phyloP scores from a whole-genome alignment of 1,140 invertebrate species.

The Schlechtendalia chinensis region DNA sequence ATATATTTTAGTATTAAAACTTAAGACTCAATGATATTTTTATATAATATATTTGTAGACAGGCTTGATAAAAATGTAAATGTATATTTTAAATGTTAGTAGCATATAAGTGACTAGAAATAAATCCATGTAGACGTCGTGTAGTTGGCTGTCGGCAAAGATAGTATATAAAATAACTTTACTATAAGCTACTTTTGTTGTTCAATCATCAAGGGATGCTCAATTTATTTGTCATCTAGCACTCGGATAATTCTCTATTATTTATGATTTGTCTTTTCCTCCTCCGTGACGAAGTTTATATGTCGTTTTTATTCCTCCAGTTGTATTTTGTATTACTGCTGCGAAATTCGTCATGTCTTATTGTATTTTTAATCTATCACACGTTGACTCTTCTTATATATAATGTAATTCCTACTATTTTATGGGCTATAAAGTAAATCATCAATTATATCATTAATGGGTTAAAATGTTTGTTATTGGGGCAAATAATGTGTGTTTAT shows the following conservation, averaged over 20 bases:
- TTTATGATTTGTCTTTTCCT: slow-evolving; percentile 48
- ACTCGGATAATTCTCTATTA: slow-evolving; percentile 46
- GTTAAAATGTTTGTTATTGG: not conserved
- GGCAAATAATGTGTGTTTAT: not conserved
- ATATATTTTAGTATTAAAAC: too few relatives aligned
- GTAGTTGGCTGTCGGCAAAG: not conserved
- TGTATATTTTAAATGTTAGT: not conserved
- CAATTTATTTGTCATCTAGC: slow-evolving; percentile 41
- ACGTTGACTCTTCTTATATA: too few relatives aligned
- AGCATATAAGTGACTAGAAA: not conserved
- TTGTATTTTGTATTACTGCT: slow-evolving; percentile 10
- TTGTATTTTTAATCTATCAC: slow-evolving; percentile 27
- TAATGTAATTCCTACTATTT: not conserved
- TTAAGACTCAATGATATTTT: too few relatives aligned
- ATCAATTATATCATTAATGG: not conserved
- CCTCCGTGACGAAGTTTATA: not conserved
- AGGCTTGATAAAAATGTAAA: not conserved
- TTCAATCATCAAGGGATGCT: slow-evolving; percentile 28
- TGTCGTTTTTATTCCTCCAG: not conserved
- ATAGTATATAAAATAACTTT: slow-evolving; percentile 28
- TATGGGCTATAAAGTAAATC: not conserved
- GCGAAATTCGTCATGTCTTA: slow-evolving; percentile 34
- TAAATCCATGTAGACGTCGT: slow-evolving; percentile 20
- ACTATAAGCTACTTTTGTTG: slow-evolving; percentile 42
- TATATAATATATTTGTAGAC: too few relatives aligned